Evolutionary conservation across 2,797 vertebrate genomes (phyloP).

Genomic region (Intellagama lesueurii): DNA sequence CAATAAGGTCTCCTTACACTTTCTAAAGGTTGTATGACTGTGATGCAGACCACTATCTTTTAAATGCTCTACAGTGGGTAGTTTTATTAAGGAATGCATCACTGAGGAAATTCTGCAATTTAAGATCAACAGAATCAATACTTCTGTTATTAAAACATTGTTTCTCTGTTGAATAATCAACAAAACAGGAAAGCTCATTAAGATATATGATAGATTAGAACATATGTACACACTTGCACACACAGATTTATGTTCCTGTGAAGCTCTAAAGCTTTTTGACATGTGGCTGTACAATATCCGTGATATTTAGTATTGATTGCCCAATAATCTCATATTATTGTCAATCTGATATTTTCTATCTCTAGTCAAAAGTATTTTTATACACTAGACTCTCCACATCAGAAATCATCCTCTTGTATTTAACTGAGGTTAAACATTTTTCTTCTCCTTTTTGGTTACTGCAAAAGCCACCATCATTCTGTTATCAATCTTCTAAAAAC

Average conservation of each 20-base stretch:
- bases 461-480: not conserved
- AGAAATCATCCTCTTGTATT: not conserved
- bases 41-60: too few relatives aligned
- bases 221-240: not conserved
- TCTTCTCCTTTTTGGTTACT: not conserved
- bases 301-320: not conserved
- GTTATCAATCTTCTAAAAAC: not conserved
- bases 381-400: not conserved
- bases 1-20: too few relatives aligned
- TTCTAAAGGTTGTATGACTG: too few relatives aligned
- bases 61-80: too few relatives aligned
- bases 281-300: not conserved
- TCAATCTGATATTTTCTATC: not conserved
- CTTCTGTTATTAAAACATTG: not conserved
- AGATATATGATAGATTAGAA: not conserved
- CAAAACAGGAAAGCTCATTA: not conserved
- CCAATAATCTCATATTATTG: not conserved
- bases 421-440: constrained; percentile 2
- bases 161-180: not conserved
- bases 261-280: not conserved
- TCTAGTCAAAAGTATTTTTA: not conserved
- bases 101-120: too few relatives aligned
- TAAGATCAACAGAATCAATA: not conserved
- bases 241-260: not conserved
- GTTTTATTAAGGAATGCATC: too few relatives aligned